These are phyloP conservation scores for Anhinga anhinga DNA, from an alignment of 2,113 vertebrate genomes.

Conservation along the genomic window DNA sequence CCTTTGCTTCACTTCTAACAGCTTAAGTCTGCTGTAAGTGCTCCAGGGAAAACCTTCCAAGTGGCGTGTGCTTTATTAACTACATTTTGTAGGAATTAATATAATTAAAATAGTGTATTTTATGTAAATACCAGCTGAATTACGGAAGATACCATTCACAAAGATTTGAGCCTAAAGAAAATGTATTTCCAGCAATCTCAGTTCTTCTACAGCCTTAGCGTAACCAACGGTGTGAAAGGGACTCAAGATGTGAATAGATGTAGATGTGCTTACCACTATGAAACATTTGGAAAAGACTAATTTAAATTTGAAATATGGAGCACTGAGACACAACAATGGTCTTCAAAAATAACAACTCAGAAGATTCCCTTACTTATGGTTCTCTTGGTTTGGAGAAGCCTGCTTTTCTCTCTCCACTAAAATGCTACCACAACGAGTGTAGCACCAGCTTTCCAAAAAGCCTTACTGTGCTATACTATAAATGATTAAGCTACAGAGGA, in stretches of 20 bases:
- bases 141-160: conserved; percentile 42
- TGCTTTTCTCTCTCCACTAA: not conserved
- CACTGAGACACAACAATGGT: not conserved
- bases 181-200: conserved; percentile 50
- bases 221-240: conserved; percentile 51
- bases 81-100: conserved; percentile 58
- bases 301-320: conserved; percentile 56
- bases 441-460: not conserved
- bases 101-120: conserved; percentile 50
- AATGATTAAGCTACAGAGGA: conserved; percentile 5
- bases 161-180: conserved; percentile 61
- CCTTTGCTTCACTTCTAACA: conserved; percentile 4
- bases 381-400: not conserved
- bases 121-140: conserved; percentile 48
- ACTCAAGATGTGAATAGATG: conserved; percentile 3
- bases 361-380: not conserved
- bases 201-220: conserved; percentile 33
- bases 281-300: conserved; percentile 45
- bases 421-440: not conserved
- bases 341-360: conserved; percentile 50
- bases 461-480: not conserved
- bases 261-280: conserved; percentile 6
- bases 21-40: conserved; percentile 39
- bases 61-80: conserved; percentile 49
- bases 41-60: conserved; percentile 43